Conservation (phyloP, 2,888 invertebrate species). For the Scrobipalpa atriplicella region DNA sequence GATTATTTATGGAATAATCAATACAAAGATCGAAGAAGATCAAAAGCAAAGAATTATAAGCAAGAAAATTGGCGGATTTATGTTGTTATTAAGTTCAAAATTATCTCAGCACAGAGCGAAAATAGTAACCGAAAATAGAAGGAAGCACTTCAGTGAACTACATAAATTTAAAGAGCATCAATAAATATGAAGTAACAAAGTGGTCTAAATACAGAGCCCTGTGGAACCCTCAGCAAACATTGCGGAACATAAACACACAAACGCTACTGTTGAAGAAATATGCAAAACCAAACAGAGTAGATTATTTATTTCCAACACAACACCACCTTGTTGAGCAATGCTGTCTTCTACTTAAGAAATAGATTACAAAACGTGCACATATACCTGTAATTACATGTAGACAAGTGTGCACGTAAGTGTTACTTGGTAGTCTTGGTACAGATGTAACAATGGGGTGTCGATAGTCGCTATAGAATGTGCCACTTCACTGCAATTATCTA, state of each 20-base stretch:
- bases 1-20: too few relatives aligned
- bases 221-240: background rate
- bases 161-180: background rate
- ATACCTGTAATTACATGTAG: constrained; percentile 26
- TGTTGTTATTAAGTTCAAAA: too few relatives aligned
- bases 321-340: constrained; percentile 29
- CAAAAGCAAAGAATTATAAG: too few relatives aligned
- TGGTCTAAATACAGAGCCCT: constrained; percentile 7
- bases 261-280: constrained; percentile 2
- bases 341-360: constrained; percentile 36
- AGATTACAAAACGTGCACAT: constrained; percentile 36
- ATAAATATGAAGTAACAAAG: background rate
- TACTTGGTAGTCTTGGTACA: constrained; percentile 15
- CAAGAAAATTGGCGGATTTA: too few relatives aligned
- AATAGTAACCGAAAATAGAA: too few relatives aligned
- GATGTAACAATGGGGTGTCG: constrained; percentile 27
- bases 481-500: constrained; percentile 11
- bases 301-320: constrained; percentile 15
- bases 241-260: constrained; percentile 11
- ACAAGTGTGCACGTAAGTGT: constrained; percentile 16
- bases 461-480: constrained; percentile 23
- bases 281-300: constrained; percentile 15
- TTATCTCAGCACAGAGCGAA: too few relatives aligned
- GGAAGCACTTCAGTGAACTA: background rate
- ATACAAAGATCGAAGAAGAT: too few relatives aligned